These are phyloP conservation scores for Suricata suricatta DNA, from an alignment of 2,113 vertebrate genomes.

Conservation along the genomic window DNA sequence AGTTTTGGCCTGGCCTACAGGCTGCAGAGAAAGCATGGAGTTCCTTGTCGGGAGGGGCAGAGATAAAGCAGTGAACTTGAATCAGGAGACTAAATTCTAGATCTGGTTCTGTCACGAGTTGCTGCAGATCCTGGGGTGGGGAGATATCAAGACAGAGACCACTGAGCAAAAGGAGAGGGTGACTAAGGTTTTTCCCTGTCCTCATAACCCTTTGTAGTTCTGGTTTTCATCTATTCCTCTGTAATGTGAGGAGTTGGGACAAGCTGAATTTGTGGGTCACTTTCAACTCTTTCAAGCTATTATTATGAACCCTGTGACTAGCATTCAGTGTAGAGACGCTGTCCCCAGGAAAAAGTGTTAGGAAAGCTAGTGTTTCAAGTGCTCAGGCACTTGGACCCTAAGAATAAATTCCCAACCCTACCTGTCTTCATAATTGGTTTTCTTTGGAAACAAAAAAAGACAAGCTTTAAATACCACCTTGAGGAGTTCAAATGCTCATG, in stretches of 20 bases:
- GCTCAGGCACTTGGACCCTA: not conserved
- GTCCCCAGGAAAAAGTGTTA: not conserved
- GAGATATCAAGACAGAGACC: not conserved
- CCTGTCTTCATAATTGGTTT: not conserved
- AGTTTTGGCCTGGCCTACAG: not conserved
- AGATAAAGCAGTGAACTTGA: not conserved
- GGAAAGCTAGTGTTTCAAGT: not conserved
- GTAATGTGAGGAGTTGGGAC: not conserved
- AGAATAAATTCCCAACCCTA: not conserved
- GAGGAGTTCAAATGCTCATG: not conserved
- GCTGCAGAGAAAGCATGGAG: not conserved
- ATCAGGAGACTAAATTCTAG: not conserved
- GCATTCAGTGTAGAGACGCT: not conserved
- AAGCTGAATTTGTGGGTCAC: not conserved
- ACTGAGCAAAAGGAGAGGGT: not conserved
- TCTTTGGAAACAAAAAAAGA: not conserved
- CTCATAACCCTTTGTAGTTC: no score
- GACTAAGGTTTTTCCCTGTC: not conserved
- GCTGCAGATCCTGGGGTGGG: not conserved
- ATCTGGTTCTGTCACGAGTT: not conserved
- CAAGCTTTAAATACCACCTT: not conserved
- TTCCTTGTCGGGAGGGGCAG: accelerated
- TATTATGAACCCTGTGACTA: not conserved
- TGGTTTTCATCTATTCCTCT: not conserved
- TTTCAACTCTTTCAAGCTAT: not conserved